A percentile compares a stretch with the other conserved stretches of the same genome.
Conservation (phyloP, 2,113 vertebrate species). For the Tapirus terrestris region DNA sequence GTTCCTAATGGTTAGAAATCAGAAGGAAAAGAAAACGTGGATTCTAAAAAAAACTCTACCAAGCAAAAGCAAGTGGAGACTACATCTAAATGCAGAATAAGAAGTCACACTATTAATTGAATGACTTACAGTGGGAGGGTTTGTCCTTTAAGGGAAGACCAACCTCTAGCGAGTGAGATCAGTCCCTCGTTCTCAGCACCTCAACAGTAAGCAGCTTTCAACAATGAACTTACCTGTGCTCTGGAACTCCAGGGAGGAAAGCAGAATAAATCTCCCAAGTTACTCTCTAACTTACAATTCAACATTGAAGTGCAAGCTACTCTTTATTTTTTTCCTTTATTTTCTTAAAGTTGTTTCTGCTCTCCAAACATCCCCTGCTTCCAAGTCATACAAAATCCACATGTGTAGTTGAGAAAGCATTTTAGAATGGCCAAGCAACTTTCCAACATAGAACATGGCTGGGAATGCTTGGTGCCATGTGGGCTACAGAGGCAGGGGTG, state of each 20-base stretch:
- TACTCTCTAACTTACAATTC: slow-evolving; percentile 4
- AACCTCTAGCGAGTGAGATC: not conserved
- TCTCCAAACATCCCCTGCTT: not conserved
- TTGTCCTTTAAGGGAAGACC: not conserved
- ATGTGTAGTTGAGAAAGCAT: not conserved
- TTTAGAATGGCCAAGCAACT: not conserved
- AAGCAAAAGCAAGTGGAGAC: slow-evolving; percentile 61
- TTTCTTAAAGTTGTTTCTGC: not conserved
- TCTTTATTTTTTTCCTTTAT: not conserved
- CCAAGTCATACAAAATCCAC: not conserved
- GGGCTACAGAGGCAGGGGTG: too few relatives aligned
- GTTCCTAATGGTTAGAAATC: not conserved
- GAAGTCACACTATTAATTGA: not conserved
- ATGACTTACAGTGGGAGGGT: not conserved
- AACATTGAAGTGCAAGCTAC: not conserved
- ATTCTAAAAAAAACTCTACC: not conserved
- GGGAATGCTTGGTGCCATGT: not conserved
- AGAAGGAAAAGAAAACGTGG: slow-evolving; percentile 3
- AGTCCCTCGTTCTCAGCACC: not conserved
- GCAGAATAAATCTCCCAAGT: not conserved
- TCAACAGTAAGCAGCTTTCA: not conserved
- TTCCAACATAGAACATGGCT: slow-evolving; percentile 60
- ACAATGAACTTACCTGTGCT: slow-evolving; percentile 69
- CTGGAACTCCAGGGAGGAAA: not conserved
- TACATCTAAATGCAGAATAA: not conserved